Evolutionary conservation across 1,140 invertebrate genomes (phyloP).

Genomic region (Bombus consobrinus): DNA sequence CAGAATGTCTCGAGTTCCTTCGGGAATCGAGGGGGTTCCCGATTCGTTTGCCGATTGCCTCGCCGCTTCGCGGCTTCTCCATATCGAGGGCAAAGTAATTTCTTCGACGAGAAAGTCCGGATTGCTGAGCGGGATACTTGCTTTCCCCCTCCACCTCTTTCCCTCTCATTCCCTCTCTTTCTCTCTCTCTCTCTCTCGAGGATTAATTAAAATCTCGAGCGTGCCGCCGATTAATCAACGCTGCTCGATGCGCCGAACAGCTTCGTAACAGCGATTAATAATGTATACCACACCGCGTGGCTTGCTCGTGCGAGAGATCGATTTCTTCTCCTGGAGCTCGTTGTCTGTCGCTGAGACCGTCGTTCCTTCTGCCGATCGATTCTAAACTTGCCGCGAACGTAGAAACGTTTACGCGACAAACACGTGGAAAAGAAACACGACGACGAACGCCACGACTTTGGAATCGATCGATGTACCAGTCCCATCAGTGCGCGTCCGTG

Average conservation of each 20-base stretch:
- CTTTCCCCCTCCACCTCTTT: not conserved
- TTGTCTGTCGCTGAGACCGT: not conserved
- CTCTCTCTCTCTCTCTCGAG: conserved; percentile 2
- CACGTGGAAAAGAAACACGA: not conserved
- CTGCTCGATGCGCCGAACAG: conserved; percentile 59
- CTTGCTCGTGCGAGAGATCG: conserved; percentile 31
- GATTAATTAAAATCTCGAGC: conserved; percentile 70
- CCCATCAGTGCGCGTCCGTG: not conserved
- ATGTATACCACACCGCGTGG: conserved; percentile 55
- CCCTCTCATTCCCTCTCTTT: conserved; percentile 45
- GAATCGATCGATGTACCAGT: not conserved
- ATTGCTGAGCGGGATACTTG: conserved; percentile 22
- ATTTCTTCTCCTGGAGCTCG: conserved; percentile 13
- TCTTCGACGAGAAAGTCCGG: conserved; percentile 60
- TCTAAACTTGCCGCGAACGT: not conserved
- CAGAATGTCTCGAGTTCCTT: conserved; percentile 61
- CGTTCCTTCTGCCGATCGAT: not conserved
- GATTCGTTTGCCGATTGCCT: conserved; percentile 62
- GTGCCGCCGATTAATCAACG: conserved; percentile 67
- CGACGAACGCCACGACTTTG: not conserved
- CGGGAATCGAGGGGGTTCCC: conserved; percentile 59
- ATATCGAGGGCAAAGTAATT: conserved; percentile 65
- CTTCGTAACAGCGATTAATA: conserved; percentile 65
- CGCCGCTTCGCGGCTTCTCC: conserved; percentile 26
- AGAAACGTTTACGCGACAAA: not conserved